These are phyloP conservation scores for Calyptomena viridis DNA, from an alignment of 2,113 vertebrate species.

Conservation along the genomic window DNA sequence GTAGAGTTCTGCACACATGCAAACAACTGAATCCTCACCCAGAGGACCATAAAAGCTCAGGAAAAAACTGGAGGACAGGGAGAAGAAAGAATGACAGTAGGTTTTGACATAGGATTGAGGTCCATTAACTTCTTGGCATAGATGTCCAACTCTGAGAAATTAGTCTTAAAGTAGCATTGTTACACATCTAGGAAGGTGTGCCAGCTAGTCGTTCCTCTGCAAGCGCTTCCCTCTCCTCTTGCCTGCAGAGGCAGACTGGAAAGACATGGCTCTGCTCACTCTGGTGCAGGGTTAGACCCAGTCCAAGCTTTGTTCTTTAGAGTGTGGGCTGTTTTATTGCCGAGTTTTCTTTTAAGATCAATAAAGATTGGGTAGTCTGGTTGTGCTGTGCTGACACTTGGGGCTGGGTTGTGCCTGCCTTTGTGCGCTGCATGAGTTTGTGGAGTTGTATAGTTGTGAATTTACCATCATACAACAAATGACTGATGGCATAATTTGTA, in stretches of 20 bases:
- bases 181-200: background rate
- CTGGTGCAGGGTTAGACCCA: background rate
- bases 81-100: background rate
- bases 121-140: background rate
- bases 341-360: background rate
- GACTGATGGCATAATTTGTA: slow-evolving; percentile 72
- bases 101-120: background rate
- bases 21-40: background rate
- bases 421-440: slow-evolving; percentile 12
- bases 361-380: background rate
- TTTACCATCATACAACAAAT: slow-evolving; percentile 46
- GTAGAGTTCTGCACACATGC: rapidly evolving
- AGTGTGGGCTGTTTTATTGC: background rate
- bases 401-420: background rate
- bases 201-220: background rate
- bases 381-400: background rate
- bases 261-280: background rate
- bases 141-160: background rate
- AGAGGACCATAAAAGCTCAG: background rate
- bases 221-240: background rate
- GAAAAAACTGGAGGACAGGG: background rate
- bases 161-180: background rate
- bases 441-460: slow-evolving; percentile 54
- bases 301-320: background rate
- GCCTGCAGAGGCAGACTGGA: background rate